These are phyloP conservation scores for Butorides virescens DNA, from an alignment of 2,113 vertebrate species.

Conservation along the genomic window DNA sequence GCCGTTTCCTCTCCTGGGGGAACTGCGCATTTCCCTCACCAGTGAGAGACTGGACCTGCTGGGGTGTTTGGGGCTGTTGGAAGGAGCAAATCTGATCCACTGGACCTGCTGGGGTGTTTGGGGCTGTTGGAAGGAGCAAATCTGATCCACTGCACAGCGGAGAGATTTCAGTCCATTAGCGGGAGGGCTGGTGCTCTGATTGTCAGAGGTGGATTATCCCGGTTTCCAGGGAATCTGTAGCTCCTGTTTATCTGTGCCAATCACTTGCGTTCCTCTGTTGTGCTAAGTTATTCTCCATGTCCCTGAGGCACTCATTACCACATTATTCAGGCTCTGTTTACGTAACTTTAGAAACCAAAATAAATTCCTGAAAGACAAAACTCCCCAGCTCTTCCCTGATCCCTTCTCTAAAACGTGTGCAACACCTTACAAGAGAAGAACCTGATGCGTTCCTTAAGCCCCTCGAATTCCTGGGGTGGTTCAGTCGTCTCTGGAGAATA, in stretches of 20 bases:
- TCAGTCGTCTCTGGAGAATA: not conserved
- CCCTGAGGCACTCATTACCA: slow-evolving; percentile 50
- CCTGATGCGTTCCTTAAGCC: not conserved
- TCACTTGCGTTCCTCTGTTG: not conserved
- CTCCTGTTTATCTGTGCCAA: slow-evolving; percentile 14
- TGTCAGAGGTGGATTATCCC: slow-evolving; percentile 24
- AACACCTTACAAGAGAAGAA: not conserved
- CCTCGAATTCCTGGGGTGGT: not conserved
- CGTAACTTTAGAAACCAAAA: slow-evolving; percentile 1
- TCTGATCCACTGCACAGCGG: not conserved
- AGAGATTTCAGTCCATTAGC: not conserved
- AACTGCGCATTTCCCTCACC: not conserved
- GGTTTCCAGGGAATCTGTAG: slow-evolving; percentile 28
- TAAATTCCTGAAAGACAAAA: slow-evolving; percentile 27
- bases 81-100: not conserved
- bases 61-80: not conserved
- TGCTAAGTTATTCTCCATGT: not conserved
- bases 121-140: not conserved
- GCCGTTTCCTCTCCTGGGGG: not conserved
- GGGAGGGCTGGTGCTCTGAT: not conserved
- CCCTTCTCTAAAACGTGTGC: not conserved
- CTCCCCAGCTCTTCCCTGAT: not conserved
- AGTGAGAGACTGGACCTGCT: not conserved
- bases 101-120: not conserved
- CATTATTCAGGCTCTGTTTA: slow-evolving; percentile 27